Conservation (phyloP, 2,888 invertebrate species). For the Drosophila vallismaia region DNA sequence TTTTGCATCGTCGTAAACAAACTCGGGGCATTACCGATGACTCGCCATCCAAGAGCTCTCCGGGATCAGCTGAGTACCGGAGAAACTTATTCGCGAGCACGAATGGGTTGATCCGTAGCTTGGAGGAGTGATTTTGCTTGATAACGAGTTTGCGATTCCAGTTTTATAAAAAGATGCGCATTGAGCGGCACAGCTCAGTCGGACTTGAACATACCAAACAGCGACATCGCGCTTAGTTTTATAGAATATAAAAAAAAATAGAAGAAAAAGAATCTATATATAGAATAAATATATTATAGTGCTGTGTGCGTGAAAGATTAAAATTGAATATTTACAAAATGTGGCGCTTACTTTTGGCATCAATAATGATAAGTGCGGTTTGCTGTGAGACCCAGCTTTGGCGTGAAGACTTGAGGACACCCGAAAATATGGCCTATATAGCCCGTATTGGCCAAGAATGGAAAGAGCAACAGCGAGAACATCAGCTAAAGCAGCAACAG, state of each 20-base stretch:
- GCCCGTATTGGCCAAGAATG: conserved; percentile 4
- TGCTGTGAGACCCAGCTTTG: conserved; percentile 37
- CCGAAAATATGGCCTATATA: conserved; percentile 26
- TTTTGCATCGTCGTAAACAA: conserved; percentile 18
- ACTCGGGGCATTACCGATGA: conserved; percentile 36
- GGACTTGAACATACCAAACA: conserved; percentile 29
- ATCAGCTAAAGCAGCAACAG: background rate
- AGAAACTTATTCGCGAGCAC: background rate
- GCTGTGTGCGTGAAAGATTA: conserved; percentile 53
- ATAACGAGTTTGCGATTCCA: conserved; percentile 64
- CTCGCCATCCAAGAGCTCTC: conserved; percentile 5
- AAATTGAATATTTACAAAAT: conserved; percentile 41
- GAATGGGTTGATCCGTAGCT: conserved; percentile 7
- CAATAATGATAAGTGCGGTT: conserved; percentile 41
- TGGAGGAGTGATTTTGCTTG: conserved; percentile 26
- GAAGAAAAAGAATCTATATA: conserved; percentile 14
- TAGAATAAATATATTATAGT: conserved; percentile 16
- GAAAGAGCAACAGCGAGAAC: conserved; percentile 5
- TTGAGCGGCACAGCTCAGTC: conserved; percentile 53
- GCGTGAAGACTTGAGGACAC: conserved; percentile 42
- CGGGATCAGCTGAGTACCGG: conserved; percentile 22
- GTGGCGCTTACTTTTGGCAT: conserved; percentile 57
- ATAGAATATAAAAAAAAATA: background rate
- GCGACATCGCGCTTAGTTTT: conserved; percentile 21
- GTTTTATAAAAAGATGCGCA: conserved; percentile 63